A percentile compares a stretch with the other conserved stretches of the same genome.
Evolutionary conservation across 2,888 invertebrate species (phyloP).

Genomic region (Diabrotica balteata): DNA sequence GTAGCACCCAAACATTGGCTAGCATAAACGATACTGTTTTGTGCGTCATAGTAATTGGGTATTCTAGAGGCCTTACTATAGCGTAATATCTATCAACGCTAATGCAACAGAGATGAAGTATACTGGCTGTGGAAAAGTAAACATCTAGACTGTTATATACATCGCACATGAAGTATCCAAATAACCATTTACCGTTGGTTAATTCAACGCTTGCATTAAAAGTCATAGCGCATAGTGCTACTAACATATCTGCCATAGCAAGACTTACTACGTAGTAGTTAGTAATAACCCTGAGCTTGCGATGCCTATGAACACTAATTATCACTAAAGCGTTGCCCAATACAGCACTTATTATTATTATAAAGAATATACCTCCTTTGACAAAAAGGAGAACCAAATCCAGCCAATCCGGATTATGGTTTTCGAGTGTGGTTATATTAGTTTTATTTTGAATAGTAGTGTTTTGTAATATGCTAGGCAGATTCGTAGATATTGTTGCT

Average conservation of each 20-base stretch:
- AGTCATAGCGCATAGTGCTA: constrained; percentile 91
- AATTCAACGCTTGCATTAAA: constrained; percentile 88
- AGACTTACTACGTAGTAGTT: constrained; percentile 96
- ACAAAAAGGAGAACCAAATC: constrained; percentile 69
- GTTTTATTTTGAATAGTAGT: constrained; percentile 47
- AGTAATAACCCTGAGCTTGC: constrained; percentile 85
- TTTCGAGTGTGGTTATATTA: constrained; percentile 55
- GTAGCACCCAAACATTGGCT: constrained; percentile 89
- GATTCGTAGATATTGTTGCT: constrained; percentile 52
- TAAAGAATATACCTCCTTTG: constrained; percentile 80
- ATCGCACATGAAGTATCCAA: constrained; percentile 90
- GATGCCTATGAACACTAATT: constrained; percentile 80
- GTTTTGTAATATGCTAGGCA: constrained; percentile 49
- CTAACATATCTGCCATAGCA: constrained; percentile 92
- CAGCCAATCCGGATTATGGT: constrained; percentile 61
- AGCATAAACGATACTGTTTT: constrained; percentile 82
- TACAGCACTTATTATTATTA: constrained; percentile 70
- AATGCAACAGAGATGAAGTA: constrained; percentile 93
- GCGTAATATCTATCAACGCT: constrained; percentile 88
- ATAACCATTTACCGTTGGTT: constrained; percentile 85
- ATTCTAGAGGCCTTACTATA: constrained; percentile 90
- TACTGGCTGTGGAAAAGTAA: constrained; percentile 90
- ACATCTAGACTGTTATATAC: constrained; percentile 95
- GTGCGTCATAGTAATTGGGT: constrained; percentile 90
- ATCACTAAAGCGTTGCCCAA: constrained; percentile 93